Conservation (phyloP, 2,797 vertebrate genomes). For the Poliocrania exsul region DNA sequence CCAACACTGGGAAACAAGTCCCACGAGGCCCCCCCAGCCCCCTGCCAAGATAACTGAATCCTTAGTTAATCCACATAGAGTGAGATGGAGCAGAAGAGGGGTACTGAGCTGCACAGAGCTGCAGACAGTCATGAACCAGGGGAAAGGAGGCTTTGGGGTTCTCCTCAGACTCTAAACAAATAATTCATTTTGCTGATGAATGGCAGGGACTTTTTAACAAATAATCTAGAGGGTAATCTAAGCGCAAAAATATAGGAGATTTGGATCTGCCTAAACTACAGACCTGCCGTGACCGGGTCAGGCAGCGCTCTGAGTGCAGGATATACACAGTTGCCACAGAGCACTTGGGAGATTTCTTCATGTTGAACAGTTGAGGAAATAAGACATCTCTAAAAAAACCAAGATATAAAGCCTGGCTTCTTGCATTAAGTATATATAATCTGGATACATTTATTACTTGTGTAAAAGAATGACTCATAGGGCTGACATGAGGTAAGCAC, state of each 20-base stretch:
- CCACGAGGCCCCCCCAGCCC: accelerated
- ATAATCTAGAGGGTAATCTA: constrained; percentile 6
- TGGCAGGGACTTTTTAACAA: not conserved
- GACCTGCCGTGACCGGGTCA: not conserved
- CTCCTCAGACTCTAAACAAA: not conserved
- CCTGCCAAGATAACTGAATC: not conserved
- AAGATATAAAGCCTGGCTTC: not conserved
- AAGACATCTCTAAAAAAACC: not conserved
- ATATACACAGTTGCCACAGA: not conserved
- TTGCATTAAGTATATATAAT: not conserved
- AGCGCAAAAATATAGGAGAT: not conserved
- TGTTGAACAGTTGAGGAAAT: not conserved
- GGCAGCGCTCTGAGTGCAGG: not conserved
- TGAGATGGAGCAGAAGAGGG: not conserved
- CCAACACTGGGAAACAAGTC: not conserved
- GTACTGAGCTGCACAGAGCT: not conserved
- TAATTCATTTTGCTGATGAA: not conserved
- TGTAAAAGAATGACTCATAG: not conserved
- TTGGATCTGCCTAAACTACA: not conserved
- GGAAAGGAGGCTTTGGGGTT: not conserved
- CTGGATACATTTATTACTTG: not conserved
- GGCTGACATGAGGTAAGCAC: not conserved
- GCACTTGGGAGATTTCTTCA: not conserved
- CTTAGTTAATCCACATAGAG: not conserved
- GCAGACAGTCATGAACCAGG: not conserved